Base-by-base conservation (phyloP, 2,888 invertebrate species). In the Drosophila anomalata region DNA sequence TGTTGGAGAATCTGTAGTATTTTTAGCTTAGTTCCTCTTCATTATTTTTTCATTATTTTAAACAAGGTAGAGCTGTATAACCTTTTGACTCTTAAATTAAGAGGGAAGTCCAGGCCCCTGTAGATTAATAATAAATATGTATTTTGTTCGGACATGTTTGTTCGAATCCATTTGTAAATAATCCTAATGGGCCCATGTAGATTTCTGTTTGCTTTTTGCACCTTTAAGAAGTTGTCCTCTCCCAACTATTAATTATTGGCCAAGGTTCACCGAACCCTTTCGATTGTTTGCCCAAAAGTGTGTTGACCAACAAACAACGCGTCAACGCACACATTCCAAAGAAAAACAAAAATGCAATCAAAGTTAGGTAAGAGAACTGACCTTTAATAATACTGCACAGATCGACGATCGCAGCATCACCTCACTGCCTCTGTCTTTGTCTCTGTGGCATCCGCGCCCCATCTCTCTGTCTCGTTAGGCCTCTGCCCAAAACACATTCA, bases 291-390 rank as follows among this genome's bases (percentile, higher is more conserved):
- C 33, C 33, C 48, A 62, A 58, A 36, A 67, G 12, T 65, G 54
- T 53, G 65, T 77, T 79, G 67, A 67, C 70, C 73, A 77, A 78
- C 69, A 80, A 74, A 74, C 41, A 66, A 55, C 36, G 56, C 57
- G 33, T 36, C 65, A 55, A 66, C 56, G 52, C 55, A 61, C 54
- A 53, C 58, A 51, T 39, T 61, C 22, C 46, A 9, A 24, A 44
- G 46, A 33, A 52, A 65, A 57, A 63, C 58, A 63, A 58, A 81
- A 85, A 79, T 81, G 85, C 82, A 82, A 82, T 77, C 78, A 68
- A 67, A 86, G 86, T 86, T 83, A 83, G 87, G 82, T 87, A 87
- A 77, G 75, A 82, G 72, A 85, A 86, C 79, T 87, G 88, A 87
- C 87, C 87, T 87, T 82, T 79, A 78, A 83, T 87, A 88, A 87